Base-by-base conservation (phyloP, 2,888 invertebrate species). In the Dusona sp. region DNA sequence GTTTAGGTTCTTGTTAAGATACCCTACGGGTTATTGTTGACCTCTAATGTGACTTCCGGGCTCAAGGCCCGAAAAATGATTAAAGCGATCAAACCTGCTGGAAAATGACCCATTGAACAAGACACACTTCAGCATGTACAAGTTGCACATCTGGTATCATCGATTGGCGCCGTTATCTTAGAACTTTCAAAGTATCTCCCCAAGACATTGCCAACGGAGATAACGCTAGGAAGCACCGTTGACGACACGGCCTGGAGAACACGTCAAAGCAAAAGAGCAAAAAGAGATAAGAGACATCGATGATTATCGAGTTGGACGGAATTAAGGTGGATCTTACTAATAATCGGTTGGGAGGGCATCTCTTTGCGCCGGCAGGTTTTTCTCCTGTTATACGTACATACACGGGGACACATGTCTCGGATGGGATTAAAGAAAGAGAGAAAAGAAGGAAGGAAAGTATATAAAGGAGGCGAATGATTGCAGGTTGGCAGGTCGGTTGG, bases 271-370 rank as follows among this genome's bases (percentile, higher is more conserved):
- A 42, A 36, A 64, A 9, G 2, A 29, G 38, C 64, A 29, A 45
- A 73, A 45, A 11, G 42, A 67, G 68, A 73, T 29, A 3, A 11
- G 3, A 57, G 9, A 4, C 29, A 6, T 29, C 48, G 48, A 29
- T 38, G 67, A 79, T 79, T 85, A 82, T 85, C 74, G 85, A 82
- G 81, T 78, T 67, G 74, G 25, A 68, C 74, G 67, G 36, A 82
- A 85, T 85, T 74, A 74, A 79, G 78, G 64, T 82, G 42, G 78
- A 79, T 74, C 81, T 68, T 73, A 48, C 72, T 85, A 82, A 85
- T 82, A 74, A 85, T 82, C 74, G 73, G 81, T 85, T 78, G 33
- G 67, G 54, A 29, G 68, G 65, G 61, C 61, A 22, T 13, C 68
- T 64, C 61, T 42, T 36, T 33, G 33, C 57, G 73, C 57, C 11